Percentiles rank a stretch among this genome's conserved stretches.
Conservation (phyloP, 2,797 vertebrate species). For the Jordanella pulchra region DNA sequence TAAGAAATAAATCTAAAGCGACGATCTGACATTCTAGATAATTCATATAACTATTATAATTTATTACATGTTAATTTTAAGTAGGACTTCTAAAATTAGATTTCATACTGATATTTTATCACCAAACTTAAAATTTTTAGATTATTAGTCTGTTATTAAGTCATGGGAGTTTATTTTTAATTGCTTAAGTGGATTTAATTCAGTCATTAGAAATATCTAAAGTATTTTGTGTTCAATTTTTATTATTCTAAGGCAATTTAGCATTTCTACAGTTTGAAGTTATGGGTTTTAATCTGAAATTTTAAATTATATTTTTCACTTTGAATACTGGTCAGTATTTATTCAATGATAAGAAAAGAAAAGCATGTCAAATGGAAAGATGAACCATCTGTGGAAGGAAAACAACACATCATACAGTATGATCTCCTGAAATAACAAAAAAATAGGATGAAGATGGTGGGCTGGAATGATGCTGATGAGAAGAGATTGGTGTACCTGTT, state of each 20-base stretch:
- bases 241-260: not conserved
- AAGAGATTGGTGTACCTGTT: slow-evolving; percentile 78
- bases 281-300: not conserved
- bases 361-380: slow-evolving; percentile 3
- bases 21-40: no score
- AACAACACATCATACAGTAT: slow-evolving; percentile 6
- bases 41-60: no score
- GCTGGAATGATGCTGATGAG: slow-evolving; percentile 21
- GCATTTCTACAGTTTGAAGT: not conserved
- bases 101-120: no score
- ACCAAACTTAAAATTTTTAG: no score
- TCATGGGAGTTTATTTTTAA: no score
- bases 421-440: slow-evolving; percentile 1
- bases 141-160: no score
- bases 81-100: no score
- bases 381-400: slow-evolving; percentile 8
- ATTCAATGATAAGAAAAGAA: slow-evolving; percentile 1
- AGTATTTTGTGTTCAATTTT: no score
- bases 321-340: not conserved
- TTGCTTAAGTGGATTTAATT: no score
- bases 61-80: no score
- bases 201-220: no score
- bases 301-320: not conserved
- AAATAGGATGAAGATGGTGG: slow-evolving; percentile 19
- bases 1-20: no score